These are phyloP conservation scores for Daboia siamensis DNA, from an alignment of 2,113 vertebrate species.

Conservation along the genomic window DNA sequence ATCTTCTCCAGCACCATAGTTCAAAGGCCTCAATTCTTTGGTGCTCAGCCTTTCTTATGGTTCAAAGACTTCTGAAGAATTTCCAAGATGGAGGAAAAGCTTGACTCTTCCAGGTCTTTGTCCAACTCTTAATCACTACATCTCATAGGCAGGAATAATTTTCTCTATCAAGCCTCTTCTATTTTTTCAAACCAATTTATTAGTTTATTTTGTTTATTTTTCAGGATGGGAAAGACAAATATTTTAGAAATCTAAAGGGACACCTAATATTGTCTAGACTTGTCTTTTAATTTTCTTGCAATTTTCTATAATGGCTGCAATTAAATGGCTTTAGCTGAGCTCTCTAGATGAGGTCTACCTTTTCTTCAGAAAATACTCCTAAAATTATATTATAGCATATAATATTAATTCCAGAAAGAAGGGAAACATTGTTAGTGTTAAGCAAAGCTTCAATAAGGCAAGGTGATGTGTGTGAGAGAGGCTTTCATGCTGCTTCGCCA, in stretches of 20 bases:
- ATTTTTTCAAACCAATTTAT: background rate
- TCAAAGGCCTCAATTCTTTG: too few species aligned
- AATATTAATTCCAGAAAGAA: background rate
- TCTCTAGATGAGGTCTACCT: background rate
- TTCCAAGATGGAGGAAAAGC: background rate
- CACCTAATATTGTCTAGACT: background rate
- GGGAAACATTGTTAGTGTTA: background rate
- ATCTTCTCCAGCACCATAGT: too few species aligned
- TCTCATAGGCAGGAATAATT: background rate
- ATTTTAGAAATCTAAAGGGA: background rate
- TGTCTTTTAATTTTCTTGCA: background rate
- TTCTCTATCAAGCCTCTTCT: background rate
- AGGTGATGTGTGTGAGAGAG: background rate
- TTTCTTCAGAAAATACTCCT: background rate
- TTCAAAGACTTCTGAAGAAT: background rate
- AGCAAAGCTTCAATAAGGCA: background rate
- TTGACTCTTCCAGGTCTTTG: background rate
- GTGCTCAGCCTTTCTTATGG: background rate
- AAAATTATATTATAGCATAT: background rate
- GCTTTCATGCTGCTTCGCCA: background rate
- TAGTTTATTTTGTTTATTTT: background rate
- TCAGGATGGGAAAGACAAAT: background rate
- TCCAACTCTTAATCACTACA: background rate
- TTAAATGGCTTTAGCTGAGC: background rate
- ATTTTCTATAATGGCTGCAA: background rate